A percentile compares a stretch with the other conserved stretches of the same genome.
phyloP scores from a whole-genome alignment of 2,113 vertebrate genomes.

The Rousettus leschenaultii region DNA sequence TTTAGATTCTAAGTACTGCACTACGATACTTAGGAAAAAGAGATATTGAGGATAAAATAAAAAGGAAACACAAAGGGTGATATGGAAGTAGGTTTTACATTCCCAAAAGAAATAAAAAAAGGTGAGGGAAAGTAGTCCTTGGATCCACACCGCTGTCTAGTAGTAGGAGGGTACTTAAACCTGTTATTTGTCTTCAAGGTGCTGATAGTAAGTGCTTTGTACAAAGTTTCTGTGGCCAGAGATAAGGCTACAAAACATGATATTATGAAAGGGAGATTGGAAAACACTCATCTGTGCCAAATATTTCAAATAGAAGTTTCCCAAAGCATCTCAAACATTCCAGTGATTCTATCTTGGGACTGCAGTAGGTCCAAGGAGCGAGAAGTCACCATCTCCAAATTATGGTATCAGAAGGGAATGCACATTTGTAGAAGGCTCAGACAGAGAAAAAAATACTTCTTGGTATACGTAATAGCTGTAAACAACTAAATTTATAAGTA shows the following conservation, averaged over 20 bases:
- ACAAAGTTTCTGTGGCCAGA: not conserved
- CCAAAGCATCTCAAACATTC: not conserved
- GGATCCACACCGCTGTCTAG: not conserved
- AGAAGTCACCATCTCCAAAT: not conserved
- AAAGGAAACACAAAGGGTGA: not conserved
- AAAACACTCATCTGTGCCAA: not conserved
- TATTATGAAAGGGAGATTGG: not conserved
- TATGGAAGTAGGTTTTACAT: not conserved
- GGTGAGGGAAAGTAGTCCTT: not conserved
- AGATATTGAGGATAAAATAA: not conserved
- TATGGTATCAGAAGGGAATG: not conserved
- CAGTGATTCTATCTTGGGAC: not conserved
- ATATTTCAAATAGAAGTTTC: slow-evolving; percentile 29
- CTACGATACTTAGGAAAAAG: not conserved
- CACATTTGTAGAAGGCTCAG: not conserved
- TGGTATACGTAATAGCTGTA: not conserved
- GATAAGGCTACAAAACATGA: not conserved
- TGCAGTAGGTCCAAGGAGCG: not conserved
- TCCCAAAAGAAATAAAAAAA: not conserved
- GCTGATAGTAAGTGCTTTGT: not conserved
- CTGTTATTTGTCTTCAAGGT: not conserved
- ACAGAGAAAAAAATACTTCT: not conserved
- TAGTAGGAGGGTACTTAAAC: not conserved
- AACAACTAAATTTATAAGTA: not conserved
- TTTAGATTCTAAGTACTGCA: not conserved